Evolutionary conservation across 2,888 invertebrate genomes (phyloP), one percentile per base, ranked within the genome.

Genomic region (Trichacis sp.): DNA sequence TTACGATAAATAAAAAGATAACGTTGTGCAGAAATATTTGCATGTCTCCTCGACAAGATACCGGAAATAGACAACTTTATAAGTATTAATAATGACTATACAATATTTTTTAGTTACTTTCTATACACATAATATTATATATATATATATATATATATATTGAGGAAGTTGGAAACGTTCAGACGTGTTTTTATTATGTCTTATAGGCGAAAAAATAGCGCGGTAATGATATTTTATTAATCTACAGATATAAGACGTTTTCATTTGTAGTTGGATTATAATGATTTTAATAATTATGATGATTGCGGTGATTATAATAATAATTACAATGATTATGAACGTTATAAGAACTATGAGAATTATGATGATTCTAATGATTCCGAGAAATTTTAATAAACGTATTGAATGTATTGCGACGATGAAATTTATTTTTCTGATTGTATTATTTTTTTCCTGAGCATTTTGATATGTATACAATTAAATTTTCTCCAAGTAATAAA

Each of bases 21-120:
- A n/a, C 30, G 56, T 98, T 87, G 86, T 99, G 93, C 0, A 99
- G 14, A 15, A 15, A n/a, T n/a, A n/a, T n/a, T 18, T 42, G 42
- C 42, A 42, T 42, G 42, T 42, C 8, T 15, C 42, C 33, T 33
- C 11, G 33, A 33, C 5, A n/a, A 33, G n/a, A 33, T 2, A 33
- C 33, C 33, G 33, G 33, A n/a, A 6, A 6, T 33, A 33, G 33
- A 33, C 8, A 8, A 24, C 24, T 24, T 24, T 24, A 24, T 24
- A 24, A 24, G 24, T 24, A 24, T 24, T 24, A 24, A n/a, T 24
- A 24, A 3, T 24, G 8, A n/a, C n/a, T 24, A 24, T 24, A 24
- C 11, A n/a, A 33, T 33, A 33, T 33, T 33, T 33, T 33, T 33
- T 33, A 33, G n/a, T 33, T 33, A 2, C 8, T 11, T 33, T 33